Conservation (phyloP, 2,888 invertebrate genomes). For the Trichopoda pennipes region DNA sequence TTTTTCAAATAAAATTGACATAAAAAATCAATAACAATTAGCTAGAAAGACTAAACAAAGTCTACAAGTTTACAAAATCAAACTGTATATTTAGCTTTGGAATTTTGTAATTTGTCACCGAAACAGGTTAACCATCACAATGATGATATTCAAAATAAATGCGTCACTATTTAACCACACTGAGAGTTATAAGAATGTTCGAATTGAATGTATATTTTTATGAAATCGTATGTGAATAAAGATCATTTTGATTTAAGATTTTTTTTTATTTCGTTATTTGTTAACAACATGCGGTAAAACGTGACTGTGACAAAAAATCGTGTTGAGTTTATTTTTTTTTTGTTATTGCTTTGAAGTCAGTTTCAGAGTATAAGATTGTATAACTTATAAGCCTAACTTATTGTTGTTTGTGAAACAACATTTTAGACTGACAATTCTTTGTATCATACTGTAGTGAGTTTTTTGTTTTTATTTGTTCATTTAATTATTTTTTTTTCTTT, state of each 20-base stretch:
- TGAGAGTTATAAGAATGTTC: slow-evolving; percentile 44
- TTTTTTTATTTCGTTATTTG: slow-evolving; percentile 26
- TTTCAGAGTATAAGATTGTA: slow-evolving; percentile 36
- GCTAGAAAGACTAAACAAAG: slow-evolving; percentile 5
- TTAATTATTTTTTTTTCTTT: slow-evolving; percentile 50
- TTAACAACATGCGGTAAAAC: slow-evolving; percentile 64
- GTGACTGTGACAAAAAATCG: slow-evolving; percentile 69
- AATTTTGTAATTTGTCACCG: slow-evolving; percentile 37
- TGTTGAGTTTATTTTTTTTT: slow-evolving; percentile 65
- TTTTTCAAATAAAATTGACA: slow-evolving; percentile 21
- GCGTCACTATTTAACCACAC: slow-evolving; percentile 46
- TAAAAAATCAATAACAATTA: slow-evolving; percentile 47
- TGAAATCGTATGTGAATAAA: slow-evolving; percentile 36
- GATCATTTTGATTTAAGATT: slow-evolving; percentile 30
- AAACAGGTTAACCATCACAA: slow-evolving; percentile 40
- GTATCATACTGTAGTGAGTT: slow-evolving; percentile 27
- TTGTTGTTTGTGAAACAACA: slow-evolving; percentile 26
- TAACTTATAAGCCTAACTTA: slow-evolving; percentile 25
- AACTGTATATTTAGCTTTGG: slow-evolving; percentile 11
- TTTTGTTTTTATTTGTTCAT: slow-evolving; percentile 28
- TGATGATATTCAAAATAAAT: slow-evolving; percentile 53
- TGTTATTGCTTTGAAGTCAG: slow-evolving; percentile 22
- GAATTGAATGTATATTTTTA: slow-evolving; percentile 38
- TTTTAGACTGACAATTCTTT: slow-evolving; percentile 52
- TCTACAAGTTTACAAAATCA: not conserved